phyloP scores from a whole-genome alignment of 2,797 vertebrate genomes.

The Cetoscarus ocellatus region DNA sequence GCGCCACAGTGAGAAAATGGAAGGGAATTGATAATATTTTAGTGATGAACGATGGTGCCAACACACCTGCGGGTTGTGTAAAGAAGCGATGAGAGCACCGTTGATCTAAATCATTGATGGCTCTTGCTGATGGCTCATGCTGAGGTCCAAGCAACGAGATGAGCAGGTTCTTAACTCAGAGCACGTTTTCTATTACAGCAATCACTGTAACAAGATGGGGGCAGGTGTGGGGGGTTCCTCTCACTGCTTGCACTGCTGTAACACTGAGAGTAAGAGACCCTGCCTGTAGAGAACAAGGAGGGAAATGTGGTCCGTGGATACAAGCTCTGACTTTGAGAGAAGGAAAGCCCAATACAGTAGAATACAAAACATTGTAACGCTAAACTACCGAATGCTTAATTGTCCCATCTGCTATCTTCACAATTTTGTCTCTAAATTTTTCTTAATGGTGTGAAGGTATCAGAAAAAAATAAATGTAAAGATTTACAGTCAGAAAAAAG shows the following conservation, averaged over 20 bases:
- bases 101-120: conserved; percentile 77
- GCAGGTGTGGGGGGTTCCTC: conserved; percentile 47
- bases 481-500: too few species aligned
- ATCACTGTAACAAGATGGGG: conserved; percentile 49
- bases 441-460: too few species aligned
- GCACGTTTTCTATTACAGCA: conserved; percentile 69
- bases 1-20: conserved; percentile 34
- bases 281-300: conserved; percentile 29
- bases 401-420: too few species aligned
- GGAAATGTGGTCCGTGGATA: not conserved
- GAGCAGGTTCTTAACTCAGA: conserved; percentile 52
- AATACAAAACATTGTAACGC: too few species aligned
- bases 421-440: too few species aligned
- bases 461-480: too few species aligned
- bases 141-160: conserved; percentile 52
- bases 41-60: conserved; percentile 62
- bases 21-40: conserved; percentile 62
- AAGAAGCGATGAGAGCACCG: conserved; percentile 51
- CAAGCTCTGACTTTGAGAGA: not conserved
- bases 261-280: conserved; percentile 22
- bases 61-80: conserved; percentile 65
- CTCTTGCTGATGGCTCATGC: conserved; percentile 51
- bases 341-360: not conserved
- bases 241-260: conserved; percentile 10
- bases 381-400: too few species aligned